Evolutionary conservation across 2,888 invertebrate species (phyloP).

Genomic region (Chalcosyrphus nemorum): DNA sequence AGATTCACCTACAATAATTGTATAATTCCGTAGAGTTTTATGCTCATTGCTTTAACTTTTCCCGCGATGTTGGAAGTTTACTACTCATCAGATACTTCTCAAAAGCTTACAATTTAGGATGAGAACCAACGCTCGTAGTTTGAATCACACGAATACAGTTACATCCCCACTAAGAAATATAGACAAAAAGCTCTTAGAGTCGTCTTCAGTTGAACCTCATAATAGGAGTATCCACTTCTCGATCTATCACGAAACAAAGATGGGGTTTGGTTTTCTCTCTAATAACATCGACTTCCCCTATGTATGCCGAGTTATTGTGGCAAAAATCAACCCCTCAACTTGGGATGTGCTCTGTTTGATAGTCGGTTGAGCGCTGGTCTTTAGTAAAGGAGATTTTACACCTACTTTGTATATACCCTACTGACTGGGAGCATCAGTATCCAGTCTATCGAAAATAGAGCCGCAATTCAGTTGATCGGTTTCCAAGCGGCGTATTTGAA

Average conservation of each 20-base stretch:
- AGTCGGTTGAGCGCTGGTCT: conserved; percentile 23
- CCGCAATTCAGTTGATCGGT: conserved; percentile 41
- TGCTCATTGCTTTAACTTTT: background rate
- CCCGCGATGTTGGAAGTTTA: conserved; percentile 3
- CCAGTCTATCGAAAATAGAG: conserved; percentile 51
- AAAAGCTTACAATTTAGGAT: conserved; percentile 9
- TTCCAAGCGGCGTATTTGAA: conserved; percentile 9
- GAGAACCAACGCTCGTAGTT: background rate
- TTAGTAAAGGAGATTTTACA: conserved; percentile 16
- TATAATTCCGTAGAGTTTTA: background rate
- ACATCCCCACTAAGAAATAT: background rate
- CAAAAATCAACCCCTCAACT: conserved; percentile 27
- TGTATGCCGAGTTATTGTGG: background rate
- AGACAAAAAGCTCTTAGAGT: conserved; percentile 29
- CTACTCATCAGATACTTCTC: background rate
- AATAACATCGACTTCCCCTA: background rate
- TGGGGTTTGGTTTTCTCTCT: conserved; percentile 35
- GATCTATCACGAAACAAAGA: conserved; percentile 6
- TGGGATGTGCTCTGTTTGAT: conserved; percentile 21
- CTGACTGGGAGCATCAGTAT: conserved; percentile 20
- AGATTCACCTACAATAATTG: background rate
- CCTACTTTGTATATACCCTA: conserved; percentile 42
- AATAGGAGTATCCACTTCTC: conserved; percentile 6
- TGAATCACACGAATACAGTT: conserved; percentile 1
- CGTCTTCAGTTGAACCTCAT: conserved; percentile 12